A percentile compares a stretch with the other conserved stretches of the same genome.
Evolutionary conservation across 1,140 invertebrate species (phyloP).

Genomic region (Drosophila baimaii): DNA sequence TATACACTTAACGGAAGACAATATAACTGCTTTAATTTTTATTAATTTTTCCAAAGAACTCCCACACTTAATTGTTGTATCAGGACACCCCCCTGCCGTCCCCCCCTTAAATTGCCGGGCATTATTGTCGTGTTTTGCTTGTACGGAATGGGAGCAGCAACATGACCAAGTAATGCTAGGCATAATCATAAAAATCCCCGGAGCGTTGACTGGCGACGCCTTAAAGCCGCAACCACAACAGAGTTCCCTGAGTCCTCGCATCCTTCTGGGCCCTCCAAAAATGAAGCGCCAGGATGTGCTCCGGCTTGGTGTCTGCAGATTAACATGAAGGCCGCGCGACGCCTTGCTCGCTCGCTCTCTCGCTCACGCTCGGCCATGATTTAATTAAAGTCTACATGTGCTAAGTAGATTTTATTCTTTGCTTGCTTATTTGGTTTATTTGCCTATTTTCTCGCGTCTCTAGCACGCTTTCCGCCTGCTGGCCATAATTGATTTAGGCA

Average conservation of each 20-base stretch:
- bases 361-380: slow-evolving; percentile 54
- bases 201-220: slow-evolving; percentile 37
- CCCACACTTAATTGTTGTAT: slow-evolving; percentile 19
- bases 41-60: background rate
- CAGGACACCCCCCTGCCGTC: slow-evolving; percentile 3
- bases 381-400: slow-evolving; percentile 81
- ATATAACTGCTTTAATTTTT: slow-evolving; percentile 2
- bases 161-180: slow-evolving; percentile 56
- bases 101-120: slow-evolving; percentile 38
- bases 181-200: slow-evolving; percentile 63
- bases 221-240: slow-evolving; percentile 57
- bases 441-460: slow-evolving; percentile 24
- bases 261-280: background rate
- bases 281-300: slow-evolving; percentile 15
- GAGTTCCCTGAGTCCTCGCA: slow-evolving; percentile 9
- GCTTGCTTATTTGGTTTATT: slow-evolving; percentile 59
- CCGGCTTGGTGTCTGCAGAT: slow-evolving; percentile 38
- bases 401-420: slow-evolving; percentile 79
- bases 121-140: slow-evolving; percentile 21
- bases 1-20: background rate
- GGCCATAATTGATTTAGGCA: slow-evolving; percentile 74
- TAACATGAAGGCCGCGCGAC: slow-evolving; percentile 48
- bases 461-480: slow-evolving; percentile 25
- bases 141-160: slow-evolving; percentile 26
- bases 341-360: slow-evolving; percentile 11